phyloP scores from a whole-genome alignment of 2,797 vertebrate genomes.

The Pantherophis alleghaniensis region DNA sequence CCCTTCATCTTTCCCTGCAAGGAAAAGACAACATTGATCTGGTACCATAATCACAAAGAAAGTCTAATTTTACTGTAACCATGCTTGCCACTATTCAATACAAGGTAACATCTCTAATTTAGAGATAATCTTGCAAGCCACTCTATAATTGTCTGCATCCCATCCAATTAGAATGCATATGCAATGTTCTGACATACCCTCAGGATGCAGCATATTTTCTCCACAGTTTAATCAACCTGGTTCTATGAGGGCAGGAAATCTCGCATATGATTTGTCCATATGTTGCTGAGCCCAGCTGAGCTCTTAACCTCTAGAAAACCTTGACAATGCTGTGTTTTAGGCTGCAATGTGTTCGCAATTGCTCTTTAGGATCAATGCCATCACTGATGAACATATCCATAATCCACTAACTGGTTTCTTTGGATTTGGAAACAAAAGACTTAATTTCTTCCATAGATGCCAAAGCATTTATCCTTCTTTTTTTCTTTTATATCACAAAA shows the following conservation, averaged over 20 bases:
- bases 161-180: not conserved
- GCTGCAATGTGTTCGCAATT: constrained; percentile 25
- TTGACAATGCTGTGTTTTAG: constrained; percentile 5
- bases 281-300: not conserved
- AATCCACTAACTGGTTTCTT: not conserved
- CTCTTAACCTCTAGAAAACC: constrained; percentile 14
- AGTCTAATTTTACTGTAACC: not conserved
- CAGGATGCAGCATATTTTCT: not conserved
- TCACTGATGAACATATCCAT: constrained; percentile 17
- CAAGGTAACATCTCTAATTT: not conserved
- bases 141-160: not conserved
- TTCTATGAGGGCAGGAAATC: not conserved
- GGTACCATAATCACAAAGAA: not conserved
- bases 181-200: not conserved
- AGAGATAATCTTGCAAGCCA: not conserved
- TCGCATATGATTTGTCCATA: not conserved
- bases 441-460: constrained; percentile 38
- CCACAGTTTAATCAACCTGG: not conserved
- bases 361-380: constrained; percentile 10
- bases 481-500: not conserved
- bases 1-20: not conserved
- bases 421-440: constrained; percentile 20
- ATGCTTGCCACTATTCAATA: not conserved
- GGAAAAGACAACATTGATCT: not conserved
- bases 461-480: constrained; percentile 20